Percentiles rank a stretch among this genome's conserved stretches.
Evolutionary conservation across 2,113 vertebrate genomes (phyloP).

Genomic region (Numenius arquata): DNA sequence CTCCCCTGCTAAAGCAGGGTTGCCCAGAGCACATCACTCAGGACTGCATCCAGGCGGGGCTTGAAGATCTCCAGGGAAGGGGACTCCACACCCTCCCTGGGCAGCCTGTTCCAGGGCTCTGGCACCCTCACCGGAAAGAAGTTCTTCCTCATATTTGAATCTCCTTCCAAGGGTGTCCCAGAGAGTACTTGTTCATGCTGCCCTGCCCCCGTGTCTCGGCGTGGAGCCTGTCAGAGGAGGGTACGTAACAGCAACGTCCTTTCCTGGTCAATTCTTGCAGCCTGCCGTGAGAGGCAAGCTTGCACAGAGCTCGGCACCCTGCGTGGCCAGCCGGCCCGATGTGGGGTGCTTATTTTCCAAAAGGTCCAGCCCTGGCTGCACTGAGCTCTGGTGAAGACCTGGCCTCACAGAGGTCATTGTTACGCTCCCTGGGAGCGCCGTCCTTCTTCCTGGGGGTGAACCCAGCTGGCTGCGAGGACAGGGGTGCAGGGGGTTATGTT

Average conservation of each 20-base stretch:
- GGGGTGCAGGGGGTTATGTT: not conserved
- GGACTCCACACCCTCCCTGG: too few species aligned
- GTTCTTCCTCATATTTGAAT: too few species aligned
- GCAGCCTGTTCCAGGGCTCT: too few species aligned
- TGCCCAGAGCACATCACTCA: too few species aligned
- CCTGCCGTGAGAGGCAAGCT: not conserved
- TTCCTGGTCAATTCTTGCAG: not conserved
- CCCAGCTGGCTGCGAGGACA: not conserved
- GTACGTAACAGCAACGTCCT: not conserved
- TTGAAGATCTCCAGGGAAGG: too few species aligned
- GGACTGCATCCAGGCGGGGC: too few species aligned
- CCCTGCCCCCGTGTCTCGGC: accelerated
- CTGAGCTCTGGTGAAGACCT: not conserved
- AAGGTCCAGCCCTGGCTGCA: not conserved
- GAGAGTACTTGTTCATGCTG: not conserved
- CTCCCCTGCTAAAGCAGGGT: too few species aligned
- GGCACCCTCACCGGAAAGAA: too few species aligned
- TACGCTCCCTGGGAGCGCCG: not conserved
- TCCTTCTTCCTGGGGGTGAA: not conserved
- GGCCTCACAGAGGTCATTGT: not conserved
- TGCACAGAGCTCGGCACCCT: not conserved
- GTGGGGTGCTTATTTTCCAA: not conserved
- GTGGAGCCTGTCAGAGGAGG: not conserved
- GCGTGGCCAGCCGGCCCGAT: too few species aligned
- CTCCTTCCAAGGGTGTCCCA: not conserved